These are phyloP conservation scores for Anniella stebbinsi DNA, from an alignment of 2,797 vertebrate genomes.

Conservation along the genomic window DNA sequence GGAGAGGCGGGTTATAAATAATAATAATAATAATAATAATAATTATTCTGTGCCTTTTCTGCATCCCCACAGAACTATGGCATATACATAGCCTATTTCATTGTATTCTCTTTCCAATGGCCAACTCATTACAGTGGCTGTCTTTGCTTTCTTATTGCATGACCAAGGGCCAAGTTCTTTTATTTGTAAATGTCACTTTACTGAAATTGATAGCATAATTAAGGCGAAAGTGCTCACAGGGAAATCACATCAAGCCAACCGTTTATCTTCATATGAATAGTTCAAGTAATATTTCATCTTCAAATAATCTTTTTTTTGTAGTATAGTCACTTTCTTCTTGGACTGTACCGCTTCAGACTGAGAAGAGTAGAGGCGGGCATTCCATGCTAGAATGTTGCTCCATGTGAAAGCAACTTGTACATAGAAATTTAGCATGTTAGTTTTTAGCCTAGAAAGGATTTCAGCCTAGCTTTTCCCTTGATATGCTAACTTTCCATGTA, in stretches of 20 bases:
- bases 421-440: background rate
- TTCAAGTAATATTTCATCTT: background rate
- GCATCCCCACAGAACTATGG: background rate
- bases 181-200: background rate
- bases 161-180: background rate
- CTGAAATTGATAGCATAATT: background rate
- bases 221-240: background rate
- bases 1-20: too few relatives aligned
- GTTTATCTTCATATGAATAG: background rate
- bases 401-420: background rate
- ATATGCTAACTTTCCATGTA: background rate
- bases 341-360: background rate
- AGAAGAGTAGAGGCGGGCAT: background rate
- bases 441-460: background rate
- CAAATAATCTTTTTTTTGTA: background rate
- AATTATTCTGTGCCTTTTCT: background rate
- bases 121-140: background rate
- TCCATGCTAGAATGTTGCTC: background rate
- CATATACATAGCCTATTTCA: background rate
- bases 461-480: background rate
- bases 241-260: background rate
- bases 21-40: too few relatives aligned
- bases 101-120: background rate
- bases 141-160: background rate
- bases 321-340: background rate